Base-by-base conservation (phyloP, 1,140 invertebrate species). In the Araneus ventricosus region DNA sequence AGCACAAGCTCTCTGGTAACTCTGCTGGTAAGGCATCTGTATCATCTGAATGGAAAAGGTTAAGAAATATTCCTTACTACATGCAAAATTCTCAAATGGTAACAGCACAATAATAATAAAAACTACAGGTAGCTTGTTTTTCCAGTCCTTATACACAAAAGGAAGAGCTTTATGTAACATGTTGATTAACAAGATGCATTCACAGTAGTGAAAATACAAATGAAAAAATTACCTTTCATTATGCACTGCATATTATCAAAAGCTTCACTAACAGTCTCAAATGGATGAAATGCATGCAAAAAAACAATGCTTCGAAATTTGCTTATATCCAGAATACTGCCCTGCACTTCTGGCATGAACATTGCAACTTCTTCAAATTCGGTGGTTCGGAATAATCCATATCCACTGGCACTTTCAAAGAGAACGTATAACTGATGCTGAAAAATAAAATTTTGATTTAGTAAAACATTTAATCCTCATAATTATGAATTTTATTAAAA, bases 401-500 rank as follows among this genome's bases (percentile, higher is more conserved):
- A 99, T 34, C 99, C 99, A 61, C 98, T 98, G 7, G 99, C 99
- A 97, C 99, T 99, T 95, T 99, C 99, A 95, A 97, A 99, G 27
- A 99, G 96, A 82, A 99, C 97, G 94, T 97, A 97, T n/a, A 99
- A 95, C 41, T 92, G 84, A 75, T 45, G 63, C 90, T 92, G 41
- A 52, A 92, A 39, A 85, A 52, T 45, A 84, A 63, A 63, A 63
- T n/a, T 63, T 63, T 27, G 17, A 52, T 52, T 14, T 14, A 14
- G 45, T 0, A 52, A 52, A 52, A 52, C 10, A 45, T 45, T 45
- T 45, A 7, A 45, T 45, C 5, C 8, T 52, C 17, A 52, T 52
- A 14, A 52, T 14, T 52, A 14, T 14, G 3, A 52, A 45, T 14
- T 52, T 52, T 2, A 52, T 2, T 52, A 52, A 52, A 52, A 52